Evolutionary conservation across 2,888 invertebrate genomes (phyloP), one percentile per base, ranked within the genome.

Genomic region (Zaprionus lineosus): DNA sequence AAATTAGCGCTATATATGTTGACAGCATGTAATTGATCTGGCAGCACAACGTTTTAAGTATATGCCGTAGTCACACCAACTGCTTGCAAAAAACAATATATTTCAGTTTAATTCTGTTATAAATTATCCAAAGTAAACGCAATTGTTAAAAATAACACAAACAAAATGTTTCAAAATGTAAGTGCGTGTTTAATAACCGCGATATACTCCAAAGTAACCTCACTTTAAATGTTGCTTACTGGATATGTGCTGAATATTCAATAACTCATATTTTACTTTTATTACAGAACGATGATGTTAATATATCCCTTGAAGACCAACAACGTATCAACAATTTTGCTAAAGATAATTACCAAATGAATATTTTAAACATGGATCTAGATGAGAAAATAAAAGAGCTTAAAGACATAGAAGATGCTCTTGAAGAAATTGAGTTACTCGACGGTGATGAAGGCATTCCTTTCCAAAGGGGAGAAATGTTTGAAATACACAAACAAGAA

Each of bases 291-390:
- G 96, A 97, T 86, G 98, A 98, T 91, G 96, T 97, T 58, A 96
- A 98, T 89, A 98, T 99, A 78, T 96, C 97, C 0, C 96, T 93
- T 87, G 98, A 98, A 89, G 99, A 99, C 91, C 99, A 99, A 90
- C 96, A 97, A 87, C 97, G 97, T 91, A 99, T 99, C 67, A 99
- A 99, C 90, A 95, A 94, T 89, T 99, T 99, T 91, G 99, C 99
- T 0, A 93, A 97, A 61, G 93, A 96, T 66, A 98, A 98, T 91
- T 97, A 97, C 0, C 95, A 95, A 90, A 92, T 97, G 84, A 96
- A 97, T 82, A 98, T 98, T 88, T 91, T 95, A 8, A 97, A 96
- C 89, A 95, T 96, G 74, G 97, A 98, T 89, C 91, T 97, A 24
- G 95, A 95, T 91, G 91, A 92, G 24, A 96, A 95, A 91, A 94